Evolutionary conservation across 2,888 invertebrate genomes (phyloP).

Genomic region (Camponotus fellah): DNA sequence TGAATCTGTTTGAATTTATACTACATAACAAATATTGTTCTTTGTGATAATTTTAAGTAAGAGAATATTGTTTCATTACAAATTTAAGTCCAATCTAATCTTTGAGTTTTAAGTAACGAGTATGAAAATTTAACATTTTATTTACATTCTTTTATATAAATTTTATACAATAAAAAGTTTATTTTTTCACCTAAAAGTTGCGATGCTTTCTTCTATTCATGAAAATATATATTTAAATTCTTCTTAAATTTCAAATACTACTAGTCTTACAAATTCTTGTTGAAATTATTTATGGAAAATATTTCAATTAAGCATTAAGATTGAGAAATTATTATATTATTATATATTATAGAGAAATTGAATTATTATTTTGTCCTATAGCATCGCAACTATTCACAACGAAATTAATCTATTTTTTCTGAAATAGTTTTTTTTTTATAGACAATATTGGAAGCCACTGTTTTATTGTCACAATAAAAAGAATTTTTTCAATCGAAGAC

Average conservation of each 20-base stretch:
- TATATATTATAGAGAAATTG: too few relatives aligned
- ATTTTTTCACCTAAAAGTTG: not conserved
- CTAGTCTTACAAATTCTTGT: not conserved
- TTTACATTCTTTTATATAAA: slow-evolving; percentile 14
- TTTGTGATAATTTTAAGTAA: slow-evolving; percentile 30
- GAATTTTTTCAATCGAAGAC: not conserved
- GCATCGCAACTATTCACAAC: not conserved
- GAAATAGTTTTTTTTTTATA: not conserved
- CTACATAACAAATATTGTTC: not conserved
- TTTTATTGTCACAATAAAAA: not conserved
- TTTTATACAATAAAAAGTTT: not conserved
- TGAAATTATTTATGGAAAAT: not conserved
- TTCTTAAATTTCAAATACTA: not conserved
- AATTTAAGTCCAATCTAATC: not conserved
- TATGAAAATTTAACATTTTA: not conserved
- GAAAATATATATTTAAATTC: slow-evolving; percentile 1
- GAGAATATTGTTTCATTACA: slow-evolving; percentile 4
- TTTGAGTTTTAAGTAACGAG: not conserved
- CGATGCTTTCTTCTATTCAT: not conserved
- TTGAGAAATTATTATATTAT: not conserved
- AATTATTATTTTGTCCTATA: not conserved
- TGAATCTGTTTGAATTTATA: not conserved
- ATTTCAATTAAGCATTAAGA: not conserved
- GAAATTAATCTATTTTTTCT: not conserved
- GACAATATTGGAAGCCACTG: not conserved